Conservation (phyloP, 2,888 invertebrate species). For the Protodeltote pygarga region DNA sequence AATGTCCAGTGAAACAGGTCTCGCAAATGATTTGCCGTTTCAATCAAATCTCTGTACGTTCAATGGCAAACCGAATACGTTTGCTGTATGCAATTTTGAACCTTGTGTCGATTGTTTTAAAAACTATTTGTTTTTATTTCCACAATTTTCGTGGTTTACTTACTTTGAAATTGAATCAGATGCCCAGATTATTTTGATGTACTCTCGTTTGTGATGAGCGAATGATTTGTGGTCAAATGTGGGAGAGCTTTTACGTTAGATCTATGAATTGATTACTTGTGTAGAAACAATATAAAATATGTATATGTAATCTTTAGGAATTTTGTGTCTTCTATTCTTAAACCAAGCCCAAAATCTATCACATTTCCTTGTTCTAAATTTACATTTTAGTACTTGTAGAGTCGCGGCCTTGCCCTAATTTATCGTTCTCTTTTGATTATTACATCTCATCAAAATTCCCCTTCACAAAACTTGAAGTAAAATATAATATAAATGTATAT, state of each 20-base stretch:
- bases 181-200: constrained; percentile 35
- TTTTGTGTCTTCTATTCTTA: too few relatives aligned
- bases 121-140: constrained; percentile 22
- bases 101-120: constrained; percentile 40
- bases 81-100: constrained; percentile 44
- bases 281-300: background rate
- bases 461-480: constrained; percentile 21
- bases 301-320: too few relatives aligned
- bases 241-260: background rate
- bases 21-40: constrained; percentile 57
- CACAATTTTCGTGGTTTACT: background rate
- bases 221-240: constrained; percentile 26
- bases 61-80: constrained; percentile 40
- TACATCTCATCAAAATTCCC: constrained; percentile 29
- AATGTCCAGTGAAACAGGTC: constrained; percentile 51
- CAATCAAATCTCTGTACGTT: constrained; percentile 55
- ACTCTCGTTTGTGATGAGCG: constrained; percentile 32
- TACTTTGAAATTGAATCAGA: constrained; percentile 29
- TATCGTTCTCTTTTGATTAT: constrained; percentile 7
- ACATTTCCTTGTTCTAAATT: too few relatives aligned
- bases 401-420: constrained; percentile 8
- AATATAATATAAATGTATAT: too few relatives aligned
- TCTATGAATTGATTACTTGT: background rate
- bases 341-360: too few relatives aligned
- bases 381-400: background rate